phyloP scores from a whole-genome alignment of 2,797 vertebrate genomes.

The Lemur catta region DNA sequence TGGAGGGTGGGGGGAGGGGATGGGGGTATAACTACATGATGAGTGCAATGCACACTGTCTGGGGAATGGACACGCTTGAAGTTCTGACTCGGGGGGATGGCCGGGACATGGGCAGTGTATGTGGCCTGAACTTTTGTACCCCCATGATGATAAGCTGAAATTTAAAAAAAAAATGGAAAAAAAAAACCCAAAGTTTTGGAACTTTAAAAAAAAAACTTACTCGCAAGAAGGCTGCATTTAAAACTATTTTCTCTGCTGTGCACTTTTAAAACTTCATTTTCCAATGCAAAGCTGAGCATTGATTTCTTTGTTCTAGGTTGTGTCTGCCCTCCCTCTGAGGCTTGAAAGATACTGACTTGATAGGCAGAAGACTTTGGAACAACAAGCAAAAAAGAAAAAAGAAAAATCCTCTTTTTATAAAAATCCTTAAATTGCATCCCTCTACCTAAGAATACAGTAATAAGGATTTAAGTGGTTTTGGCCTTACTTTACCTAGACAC shows the following conservation, averaged over 20 bases:
- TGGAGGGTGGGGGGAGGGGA: too few relatives aligned
- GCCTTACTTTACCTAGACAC: background rate
- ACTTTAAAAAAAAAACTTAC: background rate
- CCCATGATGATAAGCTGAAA: too few relatives aligned
- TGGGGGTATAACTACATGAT: too few relatives aligned
- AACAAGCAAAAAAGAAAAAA: background rate
- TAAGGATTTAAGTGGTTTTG: conserved; percentile 19
- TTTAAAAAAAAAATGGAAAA: too few relatives aligned
- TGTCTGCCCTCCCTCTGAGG: background rate
- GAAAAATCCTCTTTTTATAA: conserved; percentile 20
- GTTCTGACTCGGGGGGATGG: too few relatives aligned
- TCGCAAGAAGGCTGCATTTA: background rate
- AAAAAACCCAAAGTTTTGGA: background rate
- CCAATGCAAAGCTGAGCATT: background rate
- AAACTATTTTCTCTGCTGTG: background rate
- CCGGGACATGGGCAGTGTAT: too few relatives aligned
- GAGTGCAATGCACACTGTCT: too few relatives aligned
- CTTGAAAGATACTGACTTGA: background rate
- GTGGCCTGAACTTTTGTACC: too few relatives aligned
- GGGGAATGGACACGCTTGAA: too few relatives aligned
- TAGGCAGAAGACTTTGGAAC: background rate
- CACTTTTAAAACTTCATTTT: conserved; percentile 18
- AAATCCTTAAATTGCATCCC: background rate
- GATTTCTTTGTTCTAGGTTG: background rate
- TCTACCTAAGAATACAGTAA: conserved; percentile 17